phyloP scores from a whole-genome alignment of 2,888 invertebrate species.

The Scelioninae gen. 2 region DNA sequence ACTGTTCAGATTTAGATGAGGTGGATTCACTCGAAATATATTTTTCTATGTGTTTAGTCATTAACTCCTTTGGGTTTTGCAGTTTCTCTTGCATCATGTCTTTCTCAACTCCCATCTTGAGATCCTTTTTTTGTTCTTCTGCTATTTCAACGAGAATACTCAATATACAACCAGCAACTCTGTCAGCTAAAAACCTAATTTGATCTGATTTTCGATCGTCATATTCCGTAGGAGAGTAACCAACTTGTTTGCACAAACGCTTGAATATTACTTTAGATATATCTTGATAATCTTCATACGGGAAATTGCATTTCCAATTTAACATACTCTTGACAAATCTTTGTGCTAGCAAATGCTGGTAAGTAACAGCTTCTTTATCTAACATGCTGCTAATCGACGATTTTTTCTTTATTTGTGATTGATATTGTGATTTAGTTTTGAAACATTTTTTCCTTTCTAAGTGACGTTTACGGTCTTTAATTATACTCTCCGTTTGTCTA shows the following conservation, averaged over 20 bases:
- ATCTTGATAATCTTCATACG: conserved; percentile 67
- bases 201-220: conserved; percentile 70
- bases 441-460: conserved; percentile 17
- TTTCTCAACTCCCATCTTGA: too few relatives aligned
- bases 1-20: neutral
- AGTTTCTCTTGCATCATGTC: too few relatives aligned
- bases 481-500: conserved; percentile 68
- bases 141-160: conserved; percentile 69
- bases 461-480: conserved; percentile 31
- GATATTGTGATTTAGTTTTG: conserved; percentile 26
- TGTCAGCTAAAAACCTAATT: conserved; percentile 68
- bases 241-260: conserved; percentile 63
- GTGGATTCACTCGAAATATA: neutral
- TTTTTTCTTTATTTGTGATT: conserved; percentile 31
- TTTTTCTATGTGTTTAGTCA: neutral
- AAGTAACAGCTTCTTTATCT: conserved; percentile 66
- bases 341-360: conserved; percentile 70
- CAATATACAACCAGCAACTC: conserved; percentile 70
- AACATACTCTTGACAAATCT: conserved; percentile 70
- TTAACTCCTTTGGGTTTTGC: too few relatives aligned
- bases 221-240: conserved; percentile 62
- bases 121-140: conserved; percentile 58
- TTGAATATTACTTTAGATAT: conserved; percentile 67
- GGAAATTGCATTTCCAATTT: conserved; percentile 65
- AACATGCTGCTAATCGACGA: conserved; percentile 8